Evolutionary conservation across 2,113 vertebrate species (phyloP).

Genomic region (Spermophilus dauricus): DNA sequence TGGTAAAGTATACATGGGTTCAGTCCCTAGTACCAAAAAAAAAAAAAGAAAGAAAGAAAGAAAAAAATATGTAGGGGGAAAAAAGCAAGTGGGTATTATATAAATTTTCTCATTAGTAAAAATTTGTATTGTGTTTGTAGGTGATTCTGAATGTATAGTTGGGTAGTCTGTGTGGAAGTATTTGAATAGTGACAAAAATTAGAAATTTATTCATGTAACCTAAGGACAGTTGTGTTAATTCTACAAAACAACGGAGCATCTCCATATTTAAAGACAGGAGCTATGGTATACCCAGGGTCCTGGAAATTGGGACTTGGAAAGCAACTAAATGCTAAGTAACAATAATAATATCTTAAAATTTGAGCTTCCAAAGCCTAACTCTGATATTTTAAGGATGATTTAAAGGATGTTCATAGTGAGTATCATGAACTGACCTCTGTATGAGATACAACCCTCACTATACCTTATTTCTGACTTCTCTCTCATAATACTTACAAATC

Average conservation of each 20-base stretch:
- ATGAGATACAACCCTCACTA: background rate
- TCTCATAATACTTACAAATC: background rate
- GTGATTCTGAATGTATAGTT: background rate
- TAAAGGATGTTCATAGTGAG: background rate
- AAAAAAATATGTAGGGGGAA: background rate
- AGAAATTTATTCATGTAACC: background rate
- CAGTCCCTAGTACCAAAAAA: too few relatives aligned
- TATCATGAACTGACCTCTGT: background rate
- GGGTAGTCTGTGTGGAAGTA: background rate
- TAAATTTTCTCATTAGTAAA: conserved; percentile 29
- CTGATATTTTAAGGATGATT: background rate
- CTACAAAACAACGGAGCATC: background rate
- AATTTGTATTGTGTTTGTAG: background rate
- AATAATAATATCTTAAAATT: background rate
- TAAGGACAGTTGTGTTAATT: background rate
- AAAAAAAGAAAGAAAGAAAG: too few relatives aligned
- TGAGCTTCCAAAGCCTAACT: background rate
- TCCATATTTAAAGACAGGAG: background rate
- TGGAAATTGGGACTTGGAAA: background rate
- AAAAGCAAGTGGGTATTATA: background rate
- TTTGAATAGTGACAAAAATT: background rate
- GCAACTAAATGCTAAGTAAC: background rate
- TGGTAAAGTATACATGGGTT: too few relatives aligned
- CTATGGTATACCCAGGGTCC: too few relatives aligned
- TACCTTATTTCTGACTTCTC: background rate